Evolutionary conservation across 2,113 vertebrate species (phyloP), one percentile per base, ranked within the genome.

Genomic region (Litocranius walleri): DNA sequence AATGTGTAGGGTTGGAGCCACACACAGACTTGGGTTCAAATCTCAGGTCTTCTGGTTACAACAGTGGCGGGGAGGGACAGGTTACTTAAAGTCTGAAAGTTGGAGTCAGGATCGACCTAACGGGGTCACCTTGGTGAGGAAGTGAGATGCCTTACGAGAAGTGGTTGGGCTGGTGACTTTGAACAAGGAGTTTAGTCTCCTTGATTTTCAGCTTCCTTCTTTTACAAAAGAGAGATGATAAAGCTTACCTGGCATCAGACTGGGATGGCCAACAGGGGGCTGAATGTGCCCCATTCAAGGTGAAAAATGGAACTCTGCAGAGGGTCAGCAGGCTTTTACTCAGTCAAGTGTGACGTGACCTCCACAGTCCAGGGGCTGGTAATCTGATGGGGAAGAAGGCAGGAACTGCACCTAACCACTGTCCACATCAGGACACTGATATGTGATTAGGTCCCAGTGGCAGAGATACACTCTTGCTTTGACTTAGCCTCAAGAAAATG

Each of bases 1-100:
- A 80, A 56, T 7, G n/a, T 6, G 19, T 3, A 10, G 25, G 12
- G 7, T 6, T 36, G 27, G 93, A 87, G 40, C 10, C 74, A 59
- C 59, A 81, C 30, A 56, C 7, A 21, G 77, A 27, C 45, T 56
- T 64, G 81, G 43, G 61, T 83, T 92, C 92, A 64, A 80, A 43
- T 33, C 71, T 82, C 81, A 82, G 52, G 52, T 87, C 77, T 80
- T 40, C 15, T 5, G 30, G 54, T 21, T 81, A 36, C 1, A 1
- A 9, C 30, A 4, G 5, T 4, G 27, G 0, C 3, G 0, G 71
- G 71, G 36, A 43, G 0, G 52, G 45, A 9, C n/a, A 40, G 11
- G 10, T 29, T 7, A 15, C 25, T 7, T 33, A 33, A 40, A 2
- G 36, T 25, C 88, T 27, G 40, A 36, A 45, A 15, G 14, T 56